Base-by-base conservation (phyloP, 92 coral and sea anemone genomes). In the Heliopora coerulea region DNA sequence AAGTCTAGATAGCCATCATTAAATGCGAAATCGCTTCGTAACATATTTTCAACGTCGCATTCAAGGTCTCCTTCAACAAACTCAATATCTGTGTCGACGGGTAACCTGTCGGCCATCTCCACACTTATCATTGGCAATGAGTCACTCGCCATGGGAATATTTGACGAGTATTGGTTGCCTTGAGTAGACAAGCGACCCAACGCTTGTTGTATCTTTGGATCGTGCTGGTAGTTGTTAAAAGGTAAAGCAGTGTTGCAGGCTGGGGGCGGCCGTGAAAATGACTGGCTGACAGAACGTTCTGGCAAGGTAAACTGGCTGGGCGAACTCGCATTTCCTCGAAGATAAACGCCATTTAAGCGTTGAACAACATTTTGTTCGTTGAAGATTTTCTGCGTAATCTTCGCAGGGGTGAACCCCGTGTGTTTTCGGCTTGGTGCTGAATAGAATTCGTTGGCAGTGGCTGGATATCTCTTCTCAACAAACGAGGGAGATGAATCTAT, bases 1-100 rank as follows among this genome's bases (percentile, higher is more conserved):
- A 95, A 82, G 69, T 95, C 99, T 57, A 95, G 86, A 10, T 88
- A 89, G 15, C 97, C 99, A 80, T 95, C 99, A 30, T 96, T 91
- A 79, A 93, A 89, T 39, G 81, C 88, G 12, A 84, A 40, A 48
- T 95, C 99, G 35, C 79, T 85, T 26, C 87, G 86, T 29, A 95
- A 86, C 5, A 95, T 89, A 3, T 88, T 79, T 49, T 95, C 96
- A 29, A 95, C 89, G 75, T 95, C 99, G 75, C 99, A 95, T 33
- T 91, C 91, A 13, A 95, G 62, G 24, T 79, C 97, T 0, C 86
- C 82, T 59, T 91, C 96, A 31, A 95, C 86, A 25, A 79, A 83
- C 40, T 89, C 96, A 11, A 92, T 68, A 82, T 95, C 99, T 63
- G 41, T 49, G 19, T 54, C 77, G 21, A 56, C 77, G 3, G 77